Evolutionary conservation across 2,113 vertebrate genomes (phyloP).

Genomic region (sheep (Ovis aries)): DNA sequence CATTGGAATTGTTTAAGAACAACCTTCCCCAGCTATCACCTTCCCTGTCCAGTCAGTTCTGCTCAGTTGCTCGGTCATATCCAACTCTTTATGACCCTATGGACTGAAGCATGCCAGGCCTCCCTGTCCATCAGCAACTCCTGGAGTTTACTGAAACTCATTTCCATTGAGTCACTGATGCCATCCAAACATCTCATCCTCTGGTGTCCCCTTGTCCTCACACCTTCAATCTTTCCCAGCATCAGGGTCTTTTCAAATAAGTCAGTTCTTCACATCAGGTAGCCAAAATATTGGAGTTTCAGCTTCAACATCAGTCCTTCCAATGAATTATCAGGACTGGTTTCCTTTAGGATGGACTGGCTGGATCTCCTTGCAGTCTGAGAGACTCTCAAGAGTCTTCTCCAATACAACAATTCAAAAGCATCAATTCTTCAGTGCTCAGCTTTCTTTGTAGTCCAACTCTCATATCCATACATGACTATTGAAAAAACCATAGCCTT

Average conservation of each 20-base stretch:
- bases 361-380: background rate
- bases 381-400: background rate
- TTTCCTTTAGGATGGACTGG: background rate
- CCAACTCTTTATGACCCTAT: background rate
- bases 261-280: background rate
- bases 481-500: background rate
- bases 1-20: background rate
- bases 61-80: background rate
- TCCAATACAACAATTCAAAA: background rate
- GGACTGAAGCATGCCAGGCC: background rate
- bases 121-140: background rate
- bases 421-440: background rate
- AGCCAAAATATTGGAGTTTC: background rate
- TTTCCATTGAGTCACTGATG: background rate
- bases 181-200: background rate
- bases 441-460: background rate
- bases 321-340: background rate
- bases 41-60: background rate
- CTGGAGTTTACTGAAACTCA: background rate
- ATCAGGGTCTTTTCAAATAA: background rate
- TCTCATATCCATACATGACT: background rate
- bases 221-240: background rate
- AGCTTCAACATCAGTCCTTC: background rate
- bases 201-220: background rate
- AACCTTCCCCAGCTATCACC: background rate